These are phyloP conservation scores for Eurytoma adleriae DNA, from an alignment of 2,888 invertebrate species.

Conservation along the genomic window DNA sequence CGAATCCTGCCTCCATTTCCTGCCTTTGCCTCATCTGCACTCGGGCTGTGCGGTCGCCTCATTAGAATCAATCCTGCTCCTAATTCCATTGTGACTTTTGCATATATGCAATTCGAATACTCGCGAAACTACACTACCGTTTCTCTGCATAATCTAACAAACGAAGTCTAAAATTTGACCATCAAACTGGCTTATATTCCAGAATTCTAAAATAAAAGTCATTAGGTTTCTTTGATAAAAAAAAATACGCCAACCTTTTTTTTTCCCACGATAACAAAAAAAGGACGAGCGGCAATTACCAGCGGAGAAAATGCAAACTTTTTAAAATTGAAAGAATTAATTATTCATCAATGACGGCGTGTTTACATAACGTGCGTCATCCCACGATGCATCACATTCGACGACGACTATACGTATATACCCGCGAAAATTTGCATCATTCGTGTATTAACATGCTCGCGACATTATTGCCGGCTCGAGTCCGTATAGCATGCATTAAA, in stretches of 20 bases:
- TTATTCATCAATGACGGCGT: no score
- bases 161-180: no score
- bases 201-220: no score
- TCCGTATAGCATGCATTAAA: conserved; percentile 40
- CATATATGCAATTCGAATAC: not conserved
- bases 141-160: no score
- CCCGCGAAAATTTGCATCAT: conserved; percentile 42
- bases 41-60: not conserved
- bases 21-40: not conserved
- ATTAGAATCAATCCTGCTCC: conserved; percentile 10
- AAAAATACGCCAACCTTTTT: no score
- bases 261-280: no score
- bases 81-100: not conserved
- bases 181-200: no score
- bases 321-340: no score
- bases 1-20: conserved; percentile 36
- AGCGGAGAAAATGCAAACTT: no score
- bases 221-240: no score
- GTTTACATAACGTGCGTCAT: conserved; percentile 9
- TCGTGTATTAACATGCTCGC: conserved; percentile 39
- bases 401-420: not conserved
- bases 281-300: no score
- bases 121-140: no score
- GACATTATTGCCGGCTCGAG: conserved; percentile 28
- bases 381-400: conserved; percentile 23